Evolutionary conservation across 2,888 invertebrate species (phyloP).

Genomic region (Polydesmus complanatus): DNA sequence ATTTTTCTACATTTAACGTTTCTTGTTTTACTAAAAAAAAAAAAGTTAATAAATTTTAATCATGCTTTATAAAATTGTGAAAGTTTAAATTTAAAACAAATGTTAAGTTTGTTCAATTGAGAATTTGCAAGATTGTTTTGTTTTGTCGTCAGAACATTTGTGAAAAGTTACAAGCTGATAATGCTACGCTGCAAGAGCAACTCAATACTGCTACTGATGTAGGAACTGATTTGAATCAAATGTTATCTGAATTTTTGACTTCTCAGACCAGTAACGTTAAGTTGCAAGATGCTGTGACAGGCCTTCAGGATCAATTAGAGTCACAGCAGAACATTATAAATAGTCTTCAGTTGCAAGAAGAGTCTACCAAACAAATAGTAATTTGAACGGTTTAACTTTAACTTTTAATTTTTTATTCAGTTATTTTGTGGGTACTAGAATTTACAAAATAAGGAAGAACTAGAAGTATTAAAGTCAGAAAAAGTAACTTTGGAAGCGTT

Average conservation of each 20-base stretch:
- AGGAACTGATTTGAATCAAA: constrained; percentile 55
- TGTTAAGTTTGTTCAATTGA: not conserved
- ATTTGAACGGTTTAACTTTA: not conserved
- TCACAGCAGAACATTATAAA: constrained; percentile 47
- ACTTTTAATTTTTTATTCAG: not conserved
- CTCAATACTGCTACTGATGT: constrained; percentile 68
- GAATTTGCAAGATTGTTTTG: not conserved
- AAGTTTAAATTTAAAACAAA: not conserved
- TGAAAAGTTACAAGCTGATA: constrained; percentile 48
- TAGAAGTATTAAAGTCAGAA: not conserved
- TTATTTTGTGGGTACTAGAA: not conserved
- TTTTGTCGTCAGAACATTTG: constrained; percentile 31
- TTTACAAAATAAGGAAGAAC: not conserved
- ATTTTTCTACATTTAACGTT: not conserved
- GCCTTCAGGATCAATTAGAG: constrained; percentile 48
- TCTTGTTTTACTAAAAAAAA: too few species aligned
- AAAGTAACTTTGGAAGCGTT: not conserved
- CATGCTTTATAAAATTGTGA: not conserved
- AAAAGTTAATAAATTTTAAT: too few species aligned
- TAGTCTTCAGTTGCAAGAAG: constrained; percentile 25
- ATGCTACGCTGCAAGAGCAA: constrained; percentile 53
- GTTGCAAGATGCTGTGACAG: constrained; percentile 48
- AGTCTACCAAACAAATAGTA: constrained; percentile 13
- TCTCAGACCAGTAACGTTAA: constrained; percentile 52
- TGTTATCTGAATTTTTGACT: constrained; percentile 49